Base-by-base conservation (phyloP, 2,113 vertebrate species). In the Isurus oxyrinchus region DNA sequence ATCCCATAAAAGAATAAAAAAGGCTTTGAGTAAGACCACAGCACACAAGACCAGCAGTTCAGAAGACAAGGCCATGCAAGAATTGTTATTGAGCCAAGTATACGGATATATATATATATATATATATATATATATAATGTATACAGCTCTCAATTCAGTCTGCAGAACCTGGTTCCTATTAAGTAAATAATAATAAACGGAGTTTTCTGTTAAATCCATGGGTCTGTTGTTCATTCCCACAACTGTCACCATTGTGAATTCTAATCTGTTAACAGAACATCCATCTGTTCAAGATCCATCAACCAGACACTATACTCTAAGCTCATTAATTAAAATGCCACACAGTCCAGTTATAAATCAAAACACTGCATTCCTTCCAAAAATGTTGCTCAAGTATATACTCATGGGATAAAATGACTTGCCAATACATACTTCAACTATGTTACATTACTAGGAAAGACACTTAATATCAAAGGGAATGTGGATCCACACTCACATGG, bases 141-240 rank as follows among this genome's bases (percentile, higher is more conserved):
- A 66, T 19, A 66, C 63, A 19, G 63, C 14, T 66, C 16, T 66
- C 63, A 66, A 95, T 67, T 63, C 61, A 2, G 40, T 44, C 94
- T 44, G 61, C 27, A 95, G 97, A 97, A 97, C 0, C 23, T 55
- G 87, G 53, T 57, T 90, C 49, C 7, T 31, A 25, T 31, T 31
- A 27, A 49, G 40, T 19, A 86, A 86, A 57, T 88, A 88, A 88
- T 25, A 55, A 6, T 25, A 13, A 66, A 16, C 5, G n/a, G 61
- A 40, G 35, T 66, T 94, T 44, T 94, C 61, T n/a, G n/a, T 63
- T 63, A 63, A 27, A 27, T 59, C 31, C 53, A 35, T 16, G 8
- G 55, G 55, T 10, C 35, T 66, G 31, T 35, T 59, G 90, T 66
- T n/a, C 91, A 66, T 66, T 94, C 61, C 61, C 61, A 61, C 14